Percentiles rank a stretch among this genome's conserved stretches.
Conservation (phyloP, 2,797 vertebrate genomes). For the Melanotaenia parkinsoni region DNA sequence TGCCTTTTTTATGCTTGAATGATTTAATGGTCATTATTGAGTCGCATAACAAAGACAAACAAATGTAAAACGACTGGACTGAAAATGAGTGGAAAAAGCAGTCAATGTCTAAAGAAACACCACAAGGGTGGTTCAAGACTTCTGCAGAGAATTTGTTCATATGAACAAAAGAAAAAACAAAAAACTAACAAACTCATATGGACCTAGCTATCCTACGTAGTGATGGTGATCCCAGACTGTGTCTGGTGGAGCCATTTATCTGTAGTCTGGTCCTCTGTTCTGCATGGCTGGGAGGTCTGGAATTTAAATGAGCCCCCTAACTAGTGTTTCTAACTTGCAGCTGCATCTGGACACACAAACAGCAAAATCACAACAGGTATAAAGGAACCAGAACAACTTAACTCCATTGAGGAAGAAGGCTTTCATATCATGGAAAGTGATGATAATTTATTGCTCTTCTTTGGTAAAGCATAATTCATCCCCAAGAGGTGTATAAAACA, state of each 20-base stretch:
- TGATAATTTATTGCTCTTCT: slow-evolving; percentile 19
- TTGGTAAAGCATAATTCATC: slow-evolving; percentile 19
- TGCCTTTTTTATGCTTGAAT: too few relatives aligned
- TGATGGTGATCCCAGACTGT: slow-evolving; percentile 72
- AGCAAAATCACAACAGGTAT: slow-evolving; percentile 63
- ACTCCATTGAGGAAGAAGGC: neutral
- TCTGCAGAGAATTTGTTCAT: neutral
- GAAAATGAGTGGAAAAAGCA: neutral
- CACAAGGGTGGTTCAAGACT: neutral
- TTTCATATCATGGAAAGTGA: slow-evolving; percentile 13
- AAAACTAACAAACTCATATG: slow-evolving; percentile 36
- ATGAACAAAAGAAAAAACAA: neutral
- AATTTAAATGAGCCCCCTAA: slow-evolving; percentile 79
- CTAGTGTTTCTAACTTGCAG: slow-evolving; percentile 71
- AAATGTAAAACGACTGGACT: neutral
- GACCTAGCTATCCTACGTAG: slow-evolving; percentile 49
- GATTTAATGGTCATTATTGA: neutral
- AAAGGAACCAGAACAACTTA: slow-evolving; percentile 5
- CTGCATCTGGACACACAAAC: slow-evolving; percentile 62
- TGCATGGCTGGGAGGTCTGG: slow-evolving; percentile 74
- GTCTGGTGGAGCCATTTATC: slow-evolving; percentile 77
- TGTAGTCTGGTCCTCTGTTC: slow-evolving; percentile 75
- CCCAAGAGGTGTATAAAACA: slow-evolving; percentile 21
- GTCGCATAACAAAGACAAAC: neutral
- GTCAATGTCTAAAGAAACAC: neutral